Evolutionary conservation across 2,888 invertebrate species (phyloP).

Genomic region (Ametastegia equiseti): DNA sequence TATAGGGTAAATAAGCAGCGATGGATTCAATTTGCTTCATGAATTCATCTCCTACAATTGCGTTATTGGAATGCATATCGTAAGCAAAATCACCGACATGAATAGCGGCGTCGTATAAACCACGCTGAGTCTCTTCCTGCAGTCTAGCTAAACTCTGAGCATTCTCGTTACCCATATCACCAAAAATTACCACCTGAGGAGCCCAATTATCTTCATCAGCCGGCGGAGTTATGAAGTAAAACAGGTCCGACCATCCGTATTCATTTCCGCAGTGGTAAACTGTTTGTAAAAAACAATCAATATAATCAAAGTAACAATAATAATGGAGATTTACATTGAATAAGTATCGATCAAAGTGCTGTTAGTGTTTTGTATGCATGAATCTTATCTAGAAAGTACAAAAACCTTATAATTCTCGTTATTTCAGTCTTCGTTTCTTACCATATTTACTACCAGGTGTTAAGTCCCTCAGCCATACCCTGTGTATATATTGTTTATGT

Average conservation of each 20-base stretch:
- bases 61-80: constrained; percentile 91
- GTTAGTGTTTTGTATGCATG: no score
- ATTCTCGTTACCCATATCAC: constrained; percentile 96
- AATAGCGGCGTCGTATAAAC: constrained; percentile 89
- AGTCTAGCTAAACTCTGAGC: constrained; percentile 91
- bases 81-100: constrained; percentile 98
- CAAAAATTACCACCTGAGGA: constrained; percentile 91
- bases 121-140: constrained; percentile 89
- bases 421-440: constrained; percentile 65
- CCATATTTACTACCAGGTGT: constrained; percentile 82
- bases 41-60: constrained; percentile 91
- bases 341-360: no score
- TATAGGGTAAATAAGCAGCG: constrained; percentile 94
- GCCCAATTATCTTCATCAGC: constrained; percentile 83
- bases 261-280: constrained; percentile 90
- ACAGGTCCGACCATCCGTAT: constrained; percentile 89
- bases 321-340: background rate
- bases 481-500: constrained; percentile 87
- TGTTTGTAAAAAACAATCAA: constrained; percentile 67
- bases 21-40: constrained; percentile 95
- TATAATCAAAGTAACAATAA: background rate
- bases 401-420: background rate
- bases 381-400: no score
- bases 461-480: constrained; percentile 82
- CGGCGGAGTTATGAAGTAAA: constrained; percentile 87